Conservation (phyloP, 2,797 vertebrate species). For the Epinephelus awoara region DNA sequence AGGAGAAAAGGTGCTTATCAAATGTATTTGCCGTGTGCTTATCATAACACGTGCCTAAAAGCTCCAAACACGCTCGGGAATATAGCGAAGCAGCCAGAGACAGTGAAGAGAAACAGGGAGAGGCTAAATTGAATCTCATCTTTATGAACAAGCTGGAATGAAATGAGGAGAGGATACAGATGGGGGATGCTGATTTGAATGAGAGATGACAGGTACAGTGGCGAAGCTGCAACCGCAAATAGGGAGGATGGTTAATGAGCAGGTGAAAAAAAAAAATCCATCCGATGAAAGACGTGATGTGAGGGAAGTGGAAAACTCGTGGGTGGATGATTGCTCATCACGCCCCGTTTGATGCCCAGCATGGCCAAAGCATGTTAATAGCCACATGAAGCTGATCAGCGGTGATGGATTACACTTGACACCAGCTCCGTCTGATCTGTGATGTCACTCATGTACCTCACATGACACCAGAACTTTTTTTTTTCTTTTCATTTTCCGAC, state of each 20-base stretch:
- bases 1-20: conserved; percentile 50
- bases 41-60: conserved; percentile 47
- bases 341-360: conserved; percentile 42
- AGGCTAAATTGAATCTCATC: conserved; percentile 37
- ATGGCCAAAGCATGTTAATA: conserved; percentile 45
- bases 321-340: conserved; percentile 46
- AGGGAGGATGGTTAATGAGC: conserved; percentile 70
- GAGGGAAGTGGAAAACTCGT: conserved; percentile 32
- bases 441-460: conserved; percentile 52
- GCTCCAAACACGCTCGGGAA: conserved; percentile 31
- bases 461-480: conserved; percentile 35
- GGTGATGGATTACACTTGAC: conserved; percentile 67
- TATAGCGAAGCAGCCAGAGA: conserved; percentile 31
- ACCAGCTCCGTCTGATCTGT: conserved; percentile 38
- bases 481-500: conserved; percentile 27
- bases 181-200: conserved; percentile 68
- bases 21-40: conserved; percentile 44
- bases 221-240: conserved; percentile 48
- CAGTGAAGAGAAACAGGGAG: conserved; percentile 3
- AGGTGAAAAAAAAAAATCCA: conserved; percentile 24
- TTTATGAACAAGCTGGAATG: conserved; percentile 46
- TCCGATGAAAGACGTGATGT: conserved; percentile 38
- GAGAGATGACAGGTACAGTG: conserved; percentile 70
- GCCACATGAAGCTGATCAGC: conserved; percentile 50
- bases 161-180: conserved; percentile 50